Percentiles rank a stretch among this genome's conserved stretches.
phyloP scores from a whole-genome alignment of 2,797 vertebrate species.

The Caiman crocodilus region DNA sequence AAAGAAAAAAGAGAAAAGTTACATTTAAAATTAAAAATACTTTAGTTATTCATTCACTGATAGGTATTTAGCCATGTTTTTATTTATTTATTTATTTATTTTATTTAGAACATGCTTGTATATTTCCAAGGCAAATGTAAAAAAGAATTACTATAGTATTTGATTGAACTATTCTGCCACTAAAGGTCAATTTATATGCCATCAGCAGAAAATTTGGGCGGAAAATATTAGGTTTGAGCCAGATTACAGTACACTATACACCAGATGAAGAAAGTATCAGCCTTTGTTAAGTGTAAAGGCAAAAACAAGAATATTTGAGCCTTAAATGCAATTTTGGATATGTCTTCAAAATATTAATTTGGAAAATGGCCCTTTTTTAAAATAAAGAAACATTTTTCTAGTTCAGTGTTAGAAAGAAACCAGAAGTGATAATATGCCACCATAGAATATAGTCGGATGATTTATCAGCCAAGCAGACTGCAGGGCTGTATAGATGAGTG shows the following conservation, averaged over 20 bases:
- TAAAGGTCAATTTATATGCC: background rate
- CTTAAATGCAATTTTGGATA: background rate
- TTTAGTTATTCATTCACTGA: background rate
- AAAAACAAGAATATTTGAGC: background rate
- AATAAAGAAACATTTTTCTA: background rate
- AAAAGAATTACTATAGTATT: background rate
- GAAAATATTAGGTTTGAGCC: background rate
- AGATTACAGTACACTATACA: background rate
- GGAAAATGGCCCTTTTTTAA: background rate
- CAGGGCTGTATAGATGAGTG: background rate
- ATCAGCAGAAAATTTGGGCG: background rate
- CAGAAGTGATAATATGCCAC: background rate
- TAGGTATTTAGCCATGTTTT: background rate
- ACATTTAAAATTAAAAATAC: background rate
- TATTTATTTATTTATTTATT: background rate
- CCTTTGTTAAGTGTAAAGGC: background rate
- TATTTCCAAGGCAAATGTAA: background rate
- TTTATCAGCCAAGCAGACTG: background rate
- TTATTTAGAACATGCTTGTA: background rate
- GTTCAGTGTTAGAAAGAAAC: background rate
- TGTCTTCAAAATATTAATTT: background rate
- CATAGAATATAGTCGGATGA: background rate
- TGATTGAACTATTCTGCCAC: background rate
- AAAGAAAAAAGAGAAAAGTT: background rate
- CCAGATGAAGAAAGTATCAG: background rate